Evolutionary conservation across 30 jellyfish, hydroid and myxozoan species (phyloP), one percentile per base, ranked within the genome.

Genomic region (Cassiopea xamachana): DNA sequence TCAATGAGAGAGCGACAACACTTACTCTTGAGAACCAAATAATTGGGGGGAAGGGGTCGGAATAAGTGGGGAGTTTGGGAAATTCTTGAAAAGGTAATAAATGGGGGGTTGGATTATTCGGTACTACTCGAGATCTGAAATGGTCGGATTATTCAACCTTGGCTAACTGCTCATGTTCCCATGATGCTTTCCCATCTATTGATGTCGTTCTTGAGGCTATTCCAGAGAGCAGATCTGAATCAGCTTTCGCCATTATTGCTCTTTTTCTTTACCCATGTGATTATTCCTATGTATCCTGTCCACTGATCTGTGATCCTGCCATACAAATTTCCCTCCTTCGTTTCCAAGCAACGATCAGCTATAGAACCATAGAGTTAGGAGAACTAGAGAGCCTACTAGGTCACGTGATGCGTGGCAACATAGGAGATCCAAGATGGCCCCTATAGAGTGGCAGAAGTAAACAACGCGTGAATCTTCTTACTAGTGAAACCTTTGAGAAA

Each of bases 101-200:
- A 9, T 6, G 43, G 6, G 1, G 51, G 51, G 70, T 7, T 5
- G 16, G 18, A 44, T 1, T 69, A 7, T 70, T 3, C 45, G 46
- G 46, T 1, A 43, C 48, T 7, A 16, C 70, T 14, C 84, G 70
- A 4, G 17, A 16, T 7, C 13, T 43, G 51, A 1, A 3, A 10
- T 51, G 9, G n/a, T 1, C 19, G 15, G 69, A 43, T 16, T 60
- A 44, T 9, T 60, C 67, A 0, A 89, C 96, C 96, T 89, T 89
- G 1, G 96, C 96, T 1, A 89, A 80, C 13, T 81, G 91, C 59
- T 89, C 96, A 46, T 89, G 96, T 55, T 89, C 92, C 96, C 96
- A 89, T 73, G 91, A 79, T 6, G 88, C 92, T 27, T 89, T 80
- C 51, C 55, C 14, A 9, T 3, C 14, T 17, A 39, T 6, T 19